Evolutionary conservation across 2,888 invertebrate genomes (phyloP).

Genomic region (Dynastes hyllus): DNA sequence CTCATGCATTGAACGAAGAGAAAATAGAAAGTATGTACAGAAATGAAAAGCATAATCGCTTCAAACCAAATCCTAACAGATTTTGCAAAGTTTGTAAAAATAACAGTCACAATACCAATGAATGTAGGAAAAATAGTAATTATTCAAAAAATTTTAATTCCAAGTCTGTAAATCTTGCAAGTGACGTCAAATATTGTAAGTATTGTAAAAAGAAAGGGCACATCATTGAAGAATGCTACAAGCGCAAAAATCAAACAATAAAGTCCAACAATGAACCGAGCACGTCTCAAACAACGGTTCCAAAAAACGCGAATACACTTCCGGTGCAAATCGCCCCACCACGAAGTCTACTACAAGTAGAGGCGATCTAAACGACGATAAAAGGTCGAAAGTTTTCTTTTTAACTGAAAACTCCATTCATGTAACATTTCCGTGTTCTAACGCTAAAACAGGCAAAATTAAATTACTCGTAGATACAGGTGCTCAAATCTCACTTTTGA

Average conservation of each 20-base stretch:
- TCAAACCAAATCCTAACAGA: neutral
- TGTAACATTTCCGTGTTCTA: neutral
- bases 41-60: conserved; percentile 28
- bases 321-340: conserved; percentile 1
- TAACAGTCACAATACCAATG: conserved; percentile 22
- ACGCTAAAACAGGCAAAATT: neutral
- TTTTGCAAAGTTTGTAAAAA: conserved; percentile 41
- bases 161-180: neutral
- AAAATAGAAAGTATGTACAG: conserved; percentile 46
- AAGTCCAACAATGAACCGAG: too few species aligned
- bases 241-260: conserved; percentile 43
- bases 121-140: conserved; percentile 31
- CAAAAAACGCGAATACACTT: neutral
- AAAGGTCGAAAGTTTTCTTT: neutral
- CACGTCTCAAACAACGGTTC: too few species aligned
- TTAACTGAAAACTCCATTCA: conserved; percentile 1
- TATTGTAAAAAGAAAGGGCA: conserved; percentile 55
- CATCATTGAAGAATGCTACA: conserved; percentile 52
- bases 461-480: conserved; percentile 52
- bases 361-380: neutral
- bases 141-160: neutral
- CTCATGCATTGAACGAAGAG: conserved; percentile 60
- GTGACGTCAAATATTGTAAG: conserved; percentile 50
- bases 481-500: conserved; percentile 51
- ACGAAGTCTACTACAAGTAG: neutral